phyloP scores from a whole-genome alignment of 2,113 vertebrate species.

The Phalacrocorax aristotelis region DNA sequence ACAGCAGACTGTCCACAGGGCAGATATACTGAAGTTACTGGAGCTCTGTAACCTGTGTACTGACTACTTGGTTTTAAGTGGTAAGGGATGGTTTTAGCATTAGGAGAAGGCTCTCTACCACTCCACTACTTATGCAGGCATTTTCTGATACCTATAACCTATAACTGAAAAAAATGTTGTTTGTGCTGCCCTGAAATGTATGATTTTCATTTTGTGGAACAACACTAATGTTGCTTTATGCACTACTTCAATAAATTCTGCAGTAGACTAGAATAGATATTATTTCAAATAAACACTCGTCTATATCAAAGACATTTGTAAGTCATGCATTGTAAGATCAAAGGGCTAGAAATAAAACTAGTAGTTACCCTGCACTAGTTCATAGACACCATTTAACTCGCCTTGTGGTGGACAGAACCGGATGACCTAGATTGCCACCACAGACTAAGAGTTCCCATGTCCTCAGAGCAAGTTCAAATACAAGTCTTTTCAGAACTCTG shows the following conservation, averaged over 20 bases:
- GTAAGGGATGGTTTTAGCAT: not conserved
- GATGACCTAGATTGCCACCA: not conserved
- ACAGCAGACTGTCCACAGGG: not conserved
- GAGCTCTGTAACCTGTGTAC: not conserved
- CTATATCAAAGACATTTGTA: not conserved
- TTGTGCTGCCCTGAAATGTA: not conserved
- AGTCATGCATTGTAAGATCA: not conserved
- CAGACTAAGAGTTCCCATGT: not conserved
- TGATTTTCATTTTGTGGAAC: not conserved
- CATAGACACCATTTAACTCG: not conserved
- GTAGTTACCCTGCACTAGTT: not conserved
- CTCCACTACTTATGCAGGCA: not conserved
- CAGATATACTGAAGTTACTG: not conserved
- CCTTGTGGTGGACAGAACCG: not conserved
- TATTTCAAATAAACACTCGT: not conserved
- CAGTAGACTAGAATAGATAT: not conserved
- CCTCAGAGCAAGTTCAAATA: not conserved
- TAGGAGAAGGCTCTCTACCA: not conserved
- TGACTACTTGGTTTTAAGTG: not conserved
- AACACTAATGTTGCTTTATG: not conserved
- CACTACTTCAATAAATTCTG: not conserved
- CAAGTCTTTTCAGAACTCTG: not conserved
- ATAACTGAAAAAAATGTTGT: not conserved
- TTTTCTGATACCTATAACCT: not conserved
- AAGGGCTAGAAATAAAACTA: not conserved